These are phyloP conservation scores for Prostheceraeus crozeri DNA, from an alignment of 2,888 invertebrate species.

Conservation along the genomic window DNA sequence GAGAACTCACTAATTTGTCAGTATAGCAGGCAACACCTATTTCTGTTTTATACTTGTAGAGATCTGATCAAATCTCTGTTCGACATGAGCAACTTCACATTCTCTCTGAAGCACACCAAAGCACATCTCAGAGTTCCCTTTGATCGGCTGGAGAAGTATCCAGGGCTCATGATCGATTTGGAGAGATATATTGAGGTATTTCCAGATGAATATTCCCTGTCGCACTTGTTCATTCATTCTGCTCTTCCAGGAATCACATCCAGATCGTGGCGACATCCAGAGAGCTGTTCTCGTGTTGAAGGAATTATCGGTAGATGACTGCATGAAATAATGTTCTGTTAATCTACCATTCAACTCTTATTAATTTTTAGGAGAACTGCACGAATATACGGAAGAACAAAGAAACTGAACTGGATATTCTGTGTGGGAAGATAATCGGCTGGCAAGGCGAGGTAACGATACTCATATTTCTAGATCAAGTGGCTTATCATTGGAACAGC, in stretches of 20 bases:
- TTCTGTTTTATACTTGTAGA: too few species aligned
- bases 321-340: too few species aligned
- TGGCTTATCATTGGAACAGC: too few species aligned
- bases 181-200: conserved; percentile 77
- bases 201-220: too few species aligned
- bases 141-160: conserved; percentile 84
- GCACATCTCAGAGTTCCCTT: too few species aligned
- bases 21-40: too few species aligned
- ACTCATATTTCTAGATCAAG: too few species aligned
- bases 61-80: too few species aligned
- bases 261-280: conserved; percentile 91
- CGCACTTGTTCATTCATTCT: background rate
- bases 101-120: too few species aligned
- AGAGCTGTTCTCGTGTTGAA: conserved; percentile 86
- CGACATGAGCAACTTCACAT: too few species aligned
- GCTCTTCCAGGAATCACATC: conserved; percentile 68
- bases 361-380: conserved; percentile 59
- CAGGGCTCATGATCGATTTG: conserved; percentile 74
- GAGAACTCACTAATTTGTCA: background rate
- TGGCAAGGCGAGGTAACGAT: conserved; percentile 77
- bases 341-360: too few species aligned
- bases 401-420: conserved; percentile 86
- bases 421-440: conserved; percentile 82
- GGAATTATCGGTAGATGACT: conserved; percentile 73
- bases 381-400: conserved; percentile 79